Evolutionary conservation across 2,797 vertebrate genomes (phyloP).

Genomic region (Molossus alvarezi): DNA sequence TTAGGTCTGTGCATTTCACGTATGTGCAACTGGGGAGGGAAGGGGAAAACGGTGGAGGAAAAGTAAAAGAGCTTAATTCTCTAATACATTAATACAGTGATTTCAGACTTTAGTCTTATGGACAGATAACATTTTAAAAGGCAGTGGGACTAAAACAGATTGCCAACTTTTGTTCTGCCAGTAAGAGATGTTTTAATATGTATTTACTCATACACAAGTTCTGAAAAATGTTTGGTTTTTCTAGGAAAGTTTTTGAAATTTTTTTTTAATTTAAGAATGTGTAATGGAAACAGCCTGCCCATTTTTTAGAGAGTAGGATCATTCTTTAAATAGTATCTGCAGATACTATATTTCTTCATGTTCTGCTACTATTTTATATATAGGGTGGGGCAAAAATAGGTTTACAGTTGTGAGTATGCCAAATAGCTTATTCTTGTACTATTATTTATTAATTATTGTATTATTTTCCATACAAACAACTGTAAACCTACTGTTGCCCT

Average conservation of each 20-base stretch:
- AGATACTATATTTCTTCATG: constrained; percentile 14
- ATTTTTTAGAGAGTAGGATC: not conserved
- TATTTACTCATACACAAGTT: not conserved
- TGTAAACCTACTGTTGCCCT: not conserved
- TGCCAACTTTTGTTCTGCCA: not conserved
- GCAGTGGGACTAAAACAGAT: not conserved
- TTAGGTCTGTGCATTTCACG: not conserved
- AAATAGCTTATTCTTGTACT: not conserved
- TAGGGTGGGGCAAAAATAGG: not conserved
- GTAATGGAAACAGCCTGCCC: constrained; percentile 15
- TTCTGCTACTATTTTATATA: constrained; percentile 23
- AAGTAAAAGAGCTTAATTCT: not conserved
- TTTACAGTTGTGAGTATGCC: not conserved
- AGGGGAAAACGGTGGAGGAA: rapidly evolving
- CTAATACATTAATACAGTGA: not conserved
- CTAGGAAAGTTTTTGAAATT: constrained; percentile 17
- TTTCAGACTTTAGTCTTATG: not conserved
- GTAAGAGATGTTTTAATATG: constrained; percentile 42
- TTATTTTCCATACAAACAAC: not conserved
- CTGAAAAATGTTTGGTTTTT: constrained; percentile 53
- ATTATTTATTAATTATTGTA: not conserved
- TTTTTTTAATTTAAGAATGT: constrained; percentile 33
- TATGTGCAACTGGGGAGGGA: not conserved
- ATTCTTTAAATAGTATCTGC: not conserved
- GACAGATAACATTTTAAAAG: not conserved